phyloP scores from a whole-genome alignment of 2,113 vertebrate species.

The Nettapus auritus region DNA sequence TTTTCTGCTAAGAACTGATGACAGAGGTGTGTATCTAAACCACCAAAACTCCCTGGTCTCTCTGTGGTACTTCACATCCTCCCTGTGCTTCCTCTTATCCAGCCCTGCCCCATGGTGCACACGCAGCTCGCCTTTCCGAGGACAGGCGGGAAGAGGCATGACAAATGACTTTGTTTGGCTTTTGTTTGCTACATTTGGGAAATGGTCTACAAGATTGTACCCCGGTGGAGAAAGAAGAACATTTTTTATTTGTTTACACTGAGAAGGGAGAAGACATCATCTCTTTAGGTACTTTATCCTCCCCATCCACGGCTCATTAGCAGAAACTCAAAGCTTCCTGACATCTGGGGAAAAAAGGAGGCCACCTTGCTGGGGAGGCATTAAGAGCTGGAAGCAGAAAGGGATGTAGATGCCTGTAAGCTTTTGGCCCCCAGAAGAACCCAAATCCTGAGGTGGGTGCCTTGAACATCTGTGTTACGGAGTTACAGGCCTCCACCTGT shows the following conservation, averaged over 20 bases:
- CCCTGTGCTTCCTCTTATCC: background rate
- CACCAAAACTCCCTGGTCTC: conserved; percentile 9
- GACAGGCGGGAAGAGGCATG: background rate
- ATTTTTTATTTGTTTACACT: background rate
- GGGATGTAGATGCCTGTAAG: background rate
- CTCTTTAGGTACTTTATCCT: background rate
- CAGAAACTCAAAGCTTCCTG: background rate
- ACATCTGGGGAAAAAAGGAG: background rate
- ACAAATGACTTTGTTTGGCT: background rate
- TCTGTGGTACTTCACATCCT: conserved; percentile 15
- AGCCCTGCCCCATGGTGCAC: background rate
- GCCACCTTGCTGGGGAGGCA: background rate
- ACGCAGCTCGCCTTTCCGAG: background rate
- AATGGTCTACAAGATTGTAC: background rate
- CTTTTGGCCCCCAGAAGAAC: background rate
- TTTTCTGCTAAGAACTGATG: conserved; percentile 47
- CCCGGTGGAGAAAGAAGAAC: background rate
- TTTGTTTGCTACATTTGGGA: background rate
- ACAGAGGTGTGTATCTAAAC: conserved; percentile 41
- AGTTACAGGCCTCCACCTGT: background rate
- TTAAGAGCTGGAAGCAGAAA: background rate
- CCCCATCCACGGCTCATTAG: accelerated
- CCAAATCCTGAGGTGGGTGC: background rate
- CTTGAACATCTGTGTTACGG: background rate
- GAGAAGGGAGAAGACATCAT: background rate